Evolutionary conservation across 2,888 invertebrate genomes (phyloP).

Genomic region (Bimastos eiseni): DNA sequence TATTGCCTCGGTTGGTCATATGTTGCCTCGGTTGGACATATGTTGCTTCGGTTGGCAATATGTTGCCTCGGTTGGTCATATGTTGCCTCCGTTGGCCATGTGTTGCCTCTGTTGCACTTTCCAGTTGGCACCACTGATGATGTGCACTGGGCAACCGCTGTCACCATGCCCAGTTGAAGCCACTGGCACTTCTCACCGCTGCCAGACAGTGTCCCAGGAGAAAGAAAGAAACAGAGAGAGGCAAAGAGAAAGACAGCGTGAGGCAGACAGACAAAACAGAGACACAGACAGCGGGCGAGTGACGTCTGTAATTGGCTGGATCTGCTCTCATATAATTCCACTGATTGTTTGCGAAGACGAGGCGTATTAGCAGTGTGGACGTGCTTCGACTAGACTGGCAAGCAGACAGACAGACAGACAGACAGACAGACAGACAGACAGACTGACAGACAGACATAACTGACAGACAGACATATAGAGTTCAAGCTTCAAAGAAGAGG

Average conservation of each 20-base stretch:
- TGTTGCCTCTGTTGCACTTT: not conserved
- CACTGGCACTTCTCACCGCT: slow-evolving; percentile 4
- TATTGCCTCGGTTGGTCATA: too few relatives aligned
- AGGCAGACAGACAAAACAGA: slow-evolving; percentile 19
- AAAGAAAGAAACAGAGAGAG: not conserved
- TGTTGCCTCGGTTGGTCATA: too few relatives aligned
- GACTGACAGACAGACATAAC: too few relatives aligned
- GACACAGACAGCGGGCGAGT: not conserved
- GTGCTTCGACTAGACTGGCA: not conserved
- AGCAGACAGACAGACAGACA: not conserved
- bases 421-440: not conserved
- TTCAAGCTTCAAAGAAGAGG: too few relatives aligned
- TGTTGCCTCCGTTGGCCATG: not conserved
- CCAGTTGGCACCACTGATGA: not conserved
- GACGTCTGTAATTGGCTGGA: not conserved
- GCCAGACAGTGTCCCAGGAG: not conserved
- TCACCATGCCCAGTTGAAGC: not conserved
- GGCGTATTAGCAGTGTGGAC: not conserved
- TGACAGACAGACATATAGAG: too few relatives aligned
- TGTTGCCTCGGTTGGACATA: too few relatives aligned
- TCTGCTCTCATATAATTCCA: not conserved
- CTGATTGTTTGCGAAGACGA: not conserved
- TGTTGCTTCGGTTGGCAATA: too few relatives aligned
- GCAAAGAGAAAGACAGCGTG: not conserved
- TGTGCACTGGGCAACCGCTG: not conserved